Conservation (phyloP, 92 coral and sea anemone species). For the Micromussa lordhowensis region DNA sequence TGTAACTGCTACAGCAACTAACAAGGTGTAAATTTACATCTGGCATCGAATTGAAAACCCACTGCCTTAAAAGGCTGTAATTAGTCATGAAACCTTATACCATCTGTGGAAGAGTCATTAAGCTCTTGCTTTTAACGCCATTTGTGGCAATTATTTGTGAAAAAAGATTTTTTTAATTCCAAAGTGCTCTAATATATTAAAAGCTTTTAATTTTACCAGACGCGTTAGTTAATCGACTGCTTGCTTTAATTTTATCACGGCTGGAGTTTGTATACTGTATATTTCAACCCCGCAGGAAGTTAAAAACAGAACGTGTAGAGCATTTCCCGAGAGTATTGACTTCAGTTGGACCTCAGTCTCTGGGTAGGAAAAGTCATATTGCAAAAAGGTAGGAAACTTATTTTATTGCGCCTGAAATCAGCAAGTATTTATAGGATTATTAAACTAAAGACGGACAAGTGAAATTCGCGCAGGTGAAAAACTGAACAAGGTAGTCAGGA, state of each 20-base stretch:
- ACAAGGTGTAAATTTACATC: background rate
- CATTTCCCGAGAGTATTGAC: background rate
- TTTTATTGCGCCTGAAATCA: background rate
- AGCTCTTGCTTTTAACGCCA: background rate
- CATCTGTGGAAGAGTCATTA: background rate
- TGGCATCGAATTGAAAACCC: background rate
- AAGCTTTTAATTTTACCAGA: background rate
- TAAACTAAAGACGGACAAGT: too few species aligned
- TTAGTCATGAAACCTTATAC: background rate
- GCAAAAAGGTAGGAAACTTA: background rate
- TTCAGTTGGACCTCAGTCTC: background rate
- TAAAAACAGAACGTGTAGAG: background rate
- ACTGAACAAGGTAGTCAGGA: too few species aligned
- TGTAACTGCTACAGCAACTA: background rate
- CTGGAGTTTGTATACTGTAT: background rate
- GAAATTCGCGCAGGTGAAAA: too few species aligned
- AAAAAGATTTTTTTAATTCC: background rate
- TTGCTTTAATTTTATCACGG: background rate
- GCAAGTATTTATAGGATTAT: background rate
- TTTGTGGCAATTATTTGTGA: background rate
- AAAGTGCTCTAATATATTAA: background rate
- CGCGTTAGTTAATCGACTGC: background rate
- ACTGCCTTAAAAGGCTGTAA: background rate
- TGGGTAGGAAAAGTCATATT: background rate
- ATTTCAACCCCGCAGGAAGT: background rate